These are phyloP conservation scores for Liparis tanakae DNA, from an alignment of 2,797 vertebrate species.

Conservation along the genomic window DNA sequence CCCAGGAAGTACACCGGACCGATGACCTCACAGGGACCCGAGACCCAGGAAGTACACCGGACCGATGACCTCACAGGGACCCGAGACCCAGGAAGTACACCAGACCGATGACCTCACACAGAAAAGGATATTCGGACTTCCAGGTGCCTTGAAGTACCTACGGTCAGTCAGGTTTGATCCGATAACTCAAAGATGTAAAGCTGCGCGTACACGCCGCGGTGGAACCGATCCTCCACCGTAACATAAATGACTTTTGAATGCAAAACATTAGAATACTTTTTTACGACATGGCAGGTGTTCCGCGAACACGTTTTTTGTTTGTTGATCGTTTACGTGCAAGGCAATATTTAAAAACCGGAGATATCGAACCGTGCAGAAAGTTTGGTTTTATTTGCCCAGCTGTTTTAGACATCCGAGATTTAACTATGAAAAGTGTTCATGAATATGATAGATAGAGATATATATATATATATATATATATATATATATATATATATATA, in stretches of 20 bases:
- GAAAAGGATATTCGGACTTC: slow-evolving; percentile 2
- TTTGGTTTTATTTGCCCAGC: not conserved
- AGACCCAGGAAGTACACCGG: no score
- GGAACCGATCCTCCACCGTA: slow-evolving; percentile 4
- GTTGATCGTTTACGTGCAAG: slow-evolving; percentile 21
- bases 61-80: not conserved
- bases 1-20: no score
- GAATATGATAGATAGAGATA: no score
- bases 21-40: no score
- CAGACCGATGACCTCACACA: not conserved
- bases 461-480: no score
- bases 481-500: no score
- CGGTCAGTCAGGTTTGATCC: not conserved
- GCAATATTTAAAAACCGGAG: not conserved
- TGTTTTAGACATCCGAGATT: not conserved
- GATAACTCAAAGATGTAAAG: no score
- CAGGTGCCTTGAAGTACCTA: not conserved
- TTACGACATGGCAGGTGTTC: not conserved
- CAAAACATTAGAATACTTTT: not conserved
- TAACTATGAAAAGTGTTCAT: not conserved
- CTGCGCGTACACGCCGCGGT: not conserved
- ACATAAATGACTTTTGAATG: slow-evolving; percentile 4
- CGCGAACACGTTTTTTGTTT: slow-evolving; percentile 3
- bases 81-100: not conserved
- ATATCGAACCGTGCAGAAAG: not conserved